Percentiles rank a stretch among this genome's conserved stretches.
These are phyloP conservation scores for Drosophila mimetica DNA, from an alignment of 2,888 invertebrate species.

Conservation along the genomic window DNA sequence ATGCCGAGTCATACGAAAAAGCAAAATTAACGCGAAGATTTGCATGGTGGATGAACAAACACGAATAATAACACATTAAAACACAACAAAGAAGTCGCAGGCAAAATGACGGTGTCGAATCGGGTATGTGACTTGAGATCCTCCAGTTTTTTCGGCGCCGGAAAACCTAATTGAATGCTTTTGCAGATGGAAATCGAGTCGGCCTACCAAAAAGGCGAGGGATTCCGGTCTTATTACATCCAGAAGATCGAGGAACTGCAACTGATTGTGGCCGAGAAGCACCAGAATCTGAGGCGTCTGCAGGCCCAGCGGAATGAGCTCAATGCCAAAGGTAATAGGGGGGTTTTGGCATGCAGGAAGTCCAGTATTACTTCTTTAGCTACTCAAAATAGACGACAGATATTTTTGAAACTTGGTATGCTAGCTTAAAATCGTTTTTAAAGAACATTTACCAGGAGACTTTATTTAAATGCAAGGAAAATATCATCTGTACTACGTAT, in stretches of 20 bases:
- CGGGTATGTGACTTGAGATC: slow-evolving; percentile 63
- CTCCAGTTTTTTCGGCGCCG: too few relatives aligned
- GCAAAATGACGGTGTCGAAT: slow-evolving; percentile 80
- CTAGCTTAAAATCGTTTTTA: too few relatives aligned
- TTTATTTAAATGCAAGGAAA: too few relatives aligned
- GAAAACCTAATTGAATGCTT: neutral
- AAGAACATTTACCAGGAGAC: too few relatives aligned
- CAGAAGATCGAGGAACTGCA: slow-evolving; percentile 99
- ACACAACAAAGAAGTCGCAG: neutral
- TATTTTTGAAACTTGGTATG: neutral
- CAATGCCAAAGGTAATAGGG: slow-evolving; percentile 94
- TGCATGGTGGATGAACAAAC: neutral
- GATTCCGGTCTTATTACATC: slow-evolving; percentile 97
- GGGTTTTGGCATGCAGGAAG: too few relatives aligned
- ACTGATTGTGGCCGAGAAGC: slow-evolving; percentile 97
- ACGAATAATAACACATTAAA: neutral
- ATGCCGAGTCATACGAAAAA: slow-evolving; percentile 40
- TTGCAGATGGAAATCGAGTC: slow-evolving; percentile 82
- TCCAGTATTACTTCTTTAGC: slow-evolving; percentile 4
- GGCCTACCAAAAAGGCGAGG: slow-evolving; percentile 87
- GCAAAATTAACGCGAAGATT: neutral
- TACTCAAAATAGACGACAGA: neutral
- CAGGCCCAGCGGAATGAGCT: slow-evolving; percentile 99
- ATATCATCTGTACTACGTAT: too few relatives aligned
- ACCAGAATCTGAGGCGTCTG: slow-evolving; percentile 97